Conservation (phyloP, 2,888 invertebrate species). For the Buathra laborator region DNA sequence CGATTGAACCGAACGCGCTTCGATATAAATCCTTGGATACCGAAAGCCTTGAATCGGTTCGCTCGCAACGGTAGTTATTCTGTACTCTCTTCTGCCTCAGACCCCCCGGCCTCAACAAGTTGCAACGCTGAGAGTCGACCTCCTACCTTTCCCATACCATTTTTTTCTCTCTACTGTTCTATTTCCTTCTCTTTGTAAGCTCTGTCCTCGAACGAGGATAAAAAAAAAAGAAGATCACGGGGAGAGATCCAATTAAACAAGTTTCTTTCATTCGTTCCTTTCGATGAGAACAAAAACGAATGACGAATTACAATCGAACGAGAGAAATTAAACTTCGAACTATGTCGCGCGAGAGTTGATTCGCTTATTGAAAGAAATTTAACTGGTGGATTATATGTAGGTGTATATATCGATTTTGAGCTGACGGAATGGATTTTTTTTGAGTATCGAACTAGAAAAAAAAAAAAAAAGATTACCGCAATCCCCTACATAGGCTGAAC, state of each 20-base stretch:
- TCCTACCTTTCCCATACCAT: not conserved
- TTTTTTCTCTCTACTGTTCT: not conserved
- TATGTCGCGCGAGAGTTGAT: not conserved
- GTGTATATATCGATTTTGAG: not conserved
- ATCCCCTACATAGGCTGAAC: no score
- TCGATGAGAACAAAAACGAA: not conserved
- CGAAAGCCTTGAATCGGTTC: constrained; percentile 17
- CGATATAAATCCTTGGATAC: constrained; percentile 15
- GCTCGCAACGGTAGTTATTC: not conserved
- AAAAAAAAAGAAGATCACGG: not conserved
- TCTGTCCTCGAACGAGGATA: not conserved
- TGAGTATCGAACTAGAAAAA: no score
- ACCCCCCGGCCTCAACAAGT: not conserved
- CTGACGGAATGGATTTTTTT: not conserved
- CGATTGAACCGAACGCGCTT: constrained; percentile 1
- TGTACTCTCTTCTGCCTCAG: not conserved
- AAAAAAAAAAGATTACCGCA: no score
- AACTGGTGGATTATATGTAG: not conserved
- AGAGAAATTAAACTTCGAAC: constrained; percentile 1
- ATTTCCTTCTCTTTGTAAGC: not conserved
- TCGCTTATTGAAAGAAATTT: not conserved
- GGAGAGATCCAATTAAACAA: not conserved
- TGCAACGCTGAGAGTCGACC: not conserved
- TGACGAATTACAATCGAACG: not conserved
- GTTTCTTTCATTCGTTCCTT: not conserved